These are phyloP conservation scores for Helarctos malayanus DNA, from an alignment of 2,797 vertebrate species.

Conservation along the genomic window DNA sequence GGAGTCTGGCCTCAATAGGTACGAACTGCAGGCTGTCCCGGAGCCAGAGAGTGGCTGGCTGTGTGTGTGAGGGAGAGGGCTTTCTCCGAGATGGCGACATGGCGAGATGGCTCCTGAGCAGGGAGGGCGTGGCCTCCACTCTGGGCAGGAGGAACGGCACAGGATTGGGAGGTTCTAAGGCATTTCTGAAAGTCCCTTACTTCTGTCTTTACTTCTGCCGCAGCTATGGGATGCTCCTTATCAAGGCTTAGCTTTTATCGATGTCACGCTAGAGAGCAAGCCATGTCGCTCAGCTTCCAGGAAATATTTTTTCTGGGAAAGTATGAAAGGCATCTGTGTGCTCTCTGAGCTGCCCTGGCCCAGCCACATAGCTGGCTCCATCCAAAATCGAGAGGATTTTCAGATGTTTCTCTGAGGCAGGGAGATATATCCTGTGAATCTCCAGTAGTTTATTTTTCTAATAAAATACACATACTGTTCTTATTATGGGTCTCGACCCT, in stretches of 20 bases:
- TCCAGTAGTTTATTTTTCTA: background rate
- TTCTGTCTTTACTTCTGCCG: constrained; percentile 13
- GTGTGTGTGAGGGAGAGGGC: background rate
- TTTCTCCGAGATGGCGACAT: background rate
- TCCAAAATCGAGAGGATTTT: constrained; percentile 70
- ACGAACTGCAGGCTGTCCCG: background rate
- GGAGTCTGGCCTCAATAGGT: background rate
- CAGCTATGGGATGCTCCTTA: background rate
- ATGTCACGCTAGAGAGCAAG: constrained; percentile 50
- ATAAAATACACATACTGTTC: background rate
- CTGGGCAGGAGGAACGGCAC: background rate
- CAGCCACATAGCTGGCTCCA: constrained; percentile 16
- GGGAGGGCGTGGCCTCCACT: background rate
- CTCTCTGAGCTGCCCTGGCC: constrained; percentile 36
- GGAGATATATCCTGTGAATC: background rate
- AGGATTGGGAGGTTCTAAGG: background rate
- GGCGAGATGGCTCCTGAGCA: background rate
- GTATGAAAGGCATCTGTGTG: constrained; percentile 72
- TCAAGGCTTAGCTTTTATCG: constrained; percentile 29
- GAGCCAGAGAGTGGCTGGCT: background rate
- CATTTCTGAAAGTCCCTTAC: background rate
- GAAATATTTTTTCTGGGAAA: constrained; percentile 78
- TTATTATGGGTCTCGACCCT: background rate
- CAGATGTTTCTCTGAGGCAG: constrained; percentile 68
- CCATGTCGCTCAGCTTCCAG: constrained; percentile 59